Conservation (phyloP, 2,888 invertebrate genomes). For the Pseudanteris insignis region DNA sequence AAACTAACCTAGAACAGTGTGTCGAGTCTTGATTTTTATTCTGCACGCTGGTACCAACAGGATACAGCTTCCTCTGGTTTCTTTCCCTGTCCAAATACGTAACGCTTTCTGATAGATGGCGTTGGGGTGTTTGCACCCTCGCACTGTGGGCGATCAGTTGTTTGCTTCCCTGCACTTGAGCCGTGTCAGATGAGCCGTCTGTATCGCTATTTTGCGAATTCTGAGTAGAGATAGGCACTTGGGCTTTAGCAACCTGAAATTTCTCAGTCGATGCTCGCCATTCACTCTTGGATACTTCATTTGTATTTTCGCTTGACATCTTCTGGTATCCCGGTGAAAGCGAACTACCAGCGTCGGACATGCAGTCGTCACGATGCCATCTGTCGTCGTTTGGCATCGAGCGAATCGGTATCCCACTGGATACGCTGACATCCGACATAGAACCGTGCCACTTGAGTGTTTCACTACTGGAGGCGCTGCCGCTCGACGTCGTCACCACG, state of each 20-base stretch:
- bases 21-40: conserved; percentile 54
- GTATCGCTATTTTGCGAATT: conserved; percentile 42
- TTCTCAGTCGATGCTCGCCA: conserved; percentile 47
- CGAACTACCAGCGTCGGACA: conserved; percentile 62
- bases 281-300: conserved; percentile 12
- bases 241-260: conserved; percentile 33
- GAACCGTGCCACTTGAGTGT: conserved; percentile 81
- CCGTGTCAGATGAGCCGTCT: conserved; percentile 44
- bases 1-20: conserved; percentile 52
- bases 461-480: conserved; percentile 77
- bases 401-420: conserved; percentile 59
- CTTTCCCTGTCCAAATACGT: conserved; percentile 72
- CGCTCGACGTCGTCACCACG: conserved; percentile 73
- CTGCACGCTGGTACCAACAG: conserved; percentile 75
- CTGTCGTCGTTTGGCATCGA: conserved; percentile 48
- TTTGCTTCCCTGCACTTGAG: conserved; percentile 55
- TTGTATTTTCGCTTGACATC: conserved; percentile 11
- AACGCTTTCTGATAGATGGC: conserved; percentile 81
- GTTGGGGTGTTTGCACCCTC: conserved; percentile 79
- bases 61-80: conserved; percentile 73
- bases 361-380: conserved; percentile 59
- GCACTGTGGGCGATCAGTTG: conserved; percentile 81
- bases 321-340: conserved; percentile 50
- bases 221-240: not conserved
- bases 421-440: conserved; percentile 69